Evolutionary conservation across 2,888 invertebrate species (phyloP).

Genomic region (Meloe dianella): DNA sequence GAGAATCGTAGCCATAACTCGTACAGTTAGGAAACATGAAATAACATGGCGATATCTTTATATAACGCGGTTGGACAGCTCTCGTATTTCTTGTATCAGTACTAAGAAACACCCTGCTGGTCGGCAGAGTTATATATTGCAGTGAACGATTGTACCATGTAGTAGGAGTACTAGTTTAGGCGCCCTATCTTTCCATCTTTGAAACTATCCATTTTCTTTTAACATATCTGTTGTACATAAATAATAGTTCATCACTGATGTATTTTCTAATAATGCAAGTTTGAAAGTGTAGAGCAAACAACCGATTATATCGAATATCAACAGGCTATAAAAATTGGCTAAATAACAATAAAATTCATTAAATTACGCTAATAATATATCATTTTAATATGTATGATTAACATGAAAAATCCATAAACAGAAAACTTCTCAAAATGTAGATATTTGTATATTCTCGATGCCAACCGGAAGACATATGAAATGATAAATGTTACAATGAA

Average conservation of each 20-base stretch:
- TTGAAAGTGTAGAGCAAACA: background rate
- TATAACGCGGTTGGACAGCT: conserved; percentile 57
- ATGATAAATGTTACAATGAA: conserved; percentile 50
- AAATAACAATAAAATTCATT: conserved; percentile 18
- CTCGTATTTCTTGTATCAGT: conserved; percentile 60
- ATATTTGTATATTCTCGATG: conserved; percentile 49
- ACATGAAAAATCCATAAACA: conserved; percentile 52
- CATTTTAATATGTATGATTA: conserved; percentile 42
- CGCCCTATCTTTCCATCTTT: conserved; percentile 51
- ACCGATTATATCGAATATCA: conserved; percentile 16
- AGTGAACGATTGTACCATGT: conserved; percentile 53
- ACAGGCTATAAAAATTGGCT: conserved; percentile 24
- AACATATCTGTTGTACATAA: conserved; percentile 7
- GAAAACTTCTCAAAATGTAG: conserved; percentile 52
- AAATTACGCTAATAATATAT: conserved; percentile 43
- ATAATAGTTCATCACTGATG: background rate
- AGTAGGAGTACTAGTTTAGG: conserved; percentile 55
- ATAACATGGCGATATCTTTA: conserved; percentile 59
- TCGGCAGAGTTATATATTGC: conserved; percentile 57
- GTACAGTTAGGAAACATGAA: conserved; percentile 51
- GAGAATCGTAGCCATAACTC: conserved; percentile 51
- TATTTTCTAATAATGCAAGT: background rate
- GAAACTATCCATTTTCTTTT: conserved; percentile 25
- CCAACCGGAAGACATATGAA: conserved; percentile 56
- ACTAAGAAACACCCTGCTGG: conserved; percentile 60